These are phyloP conservation scores for Euleptes europaea DNA, from an alignment of 2,113 vertebrate genomes.

Conservation along the genomic window DNA sequence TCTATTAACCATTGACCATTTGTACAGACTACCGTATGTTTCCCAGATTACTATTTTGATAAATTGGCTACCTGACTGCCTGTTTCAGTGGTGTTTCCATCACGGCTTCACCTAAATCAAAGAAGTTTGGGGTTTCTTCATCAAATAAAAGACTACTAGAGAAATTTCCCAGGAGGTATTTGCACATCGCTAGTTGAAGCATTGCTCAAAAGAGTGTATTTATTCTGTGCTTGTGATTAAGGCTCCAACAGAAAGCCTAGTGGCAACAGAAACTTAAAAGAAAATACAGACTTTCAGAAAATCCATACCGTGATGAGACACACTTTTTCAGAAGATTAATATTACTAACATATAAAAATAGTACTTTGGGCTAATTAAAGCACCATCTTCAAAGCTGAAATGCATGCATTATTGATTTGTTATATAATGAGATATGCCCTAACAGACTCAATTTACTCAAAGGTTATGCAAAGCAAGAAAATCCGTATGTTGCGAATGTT, in stretches of 20 bases:
- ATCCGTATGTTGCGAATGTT: neutral
- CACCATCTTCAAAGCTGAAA: neutral
- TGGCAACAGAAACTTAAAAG: neutral
- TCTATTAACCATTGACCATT: neutral
- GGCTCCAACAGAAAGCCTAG: neutral
- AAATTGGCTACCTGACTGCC: neutral
- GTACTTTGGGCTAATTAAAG: constrained; percentile 1
- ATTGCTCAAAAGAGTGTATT: neutral
- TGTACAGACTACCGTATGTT: neutral
- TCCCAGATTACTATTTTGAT: neutral
- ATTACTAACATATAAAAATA: neutral
- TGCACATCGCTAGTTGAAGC: neutral
- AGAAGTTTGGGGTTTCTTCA: neutral
- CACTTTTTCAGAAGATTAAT: neutral
- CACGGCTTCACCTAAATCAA: neutral
- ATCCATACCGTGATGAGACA: neutral
- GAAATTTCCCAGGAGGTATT: neutral
- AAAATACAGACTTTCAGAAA: neutral
- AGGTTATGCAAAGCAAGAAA: neutral
- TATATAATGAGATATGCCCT: neutral
- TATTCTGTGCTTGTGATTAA: neutral
- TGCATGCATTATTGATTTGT: neutral
- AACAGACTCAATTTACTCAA: neutral
- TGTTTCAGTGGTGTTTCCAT: neutral
- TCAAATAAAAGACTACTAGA: neutral